Evolutionary conservation across 2,797 vertebrate species (phyloP).

Genomic region (Nannoperca australis): DNA sequence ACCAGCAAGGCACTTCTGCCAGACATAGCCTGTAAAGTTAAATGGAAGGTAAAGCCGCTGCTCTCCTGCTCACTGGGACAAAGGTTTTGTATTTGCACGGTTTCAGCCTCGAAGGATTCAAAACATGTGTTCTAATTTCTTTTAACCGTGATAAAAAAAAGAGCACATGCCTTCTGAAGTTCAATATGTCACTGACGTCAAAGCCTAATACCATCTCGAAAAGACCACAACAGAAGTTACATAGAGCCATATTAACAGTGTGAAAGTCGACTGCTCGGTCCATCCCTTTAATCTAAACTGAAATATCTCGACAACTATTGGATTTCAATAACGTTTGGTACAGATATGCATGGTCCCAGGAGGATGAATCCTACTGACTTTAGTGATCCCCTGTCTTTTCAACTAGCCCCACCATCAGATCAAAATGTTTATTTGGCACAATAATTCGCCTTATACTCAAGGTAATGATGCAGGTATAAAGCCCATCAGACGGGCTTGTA

Average conservation of each 20-base stretch:
- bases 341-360: not conserved
- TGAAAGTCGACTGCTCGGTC: too few relatives aligned
- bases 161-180: not conserved
- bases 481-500: too few relatives aligned
- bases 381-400: not conserved
- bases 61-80: not conserved
- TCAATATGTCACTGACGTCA: not conserved
- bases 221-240: not conserved
- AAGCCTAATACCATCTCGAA: not conserved
- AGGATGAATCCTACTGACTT: not conserved
- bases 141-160: not conserved
- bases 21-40: slow-evolving; percentile 2
- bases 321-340: not conserved
- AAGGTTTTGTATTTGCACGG: not conserved
- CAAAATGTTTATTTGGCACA: not conserved
- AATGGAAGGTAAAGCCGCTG: slow-evolving; percentile 1
- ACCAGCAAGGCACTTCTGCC: slow-evolving; percentile 8
- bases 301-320: not conserved
- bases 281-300: not conserved
- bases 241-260: not conserved
- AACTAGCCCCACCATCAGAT: not conserved
- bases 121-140: not conserved
- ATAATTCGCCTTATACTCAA: too few relatives aligned
- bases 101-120: not conserved
- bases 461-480: too few relatives aligned